Evolutionary conservation across 1,140 invertebrate genomes (phyloP).

Genomic region (Pinna nobilis): DNA sequence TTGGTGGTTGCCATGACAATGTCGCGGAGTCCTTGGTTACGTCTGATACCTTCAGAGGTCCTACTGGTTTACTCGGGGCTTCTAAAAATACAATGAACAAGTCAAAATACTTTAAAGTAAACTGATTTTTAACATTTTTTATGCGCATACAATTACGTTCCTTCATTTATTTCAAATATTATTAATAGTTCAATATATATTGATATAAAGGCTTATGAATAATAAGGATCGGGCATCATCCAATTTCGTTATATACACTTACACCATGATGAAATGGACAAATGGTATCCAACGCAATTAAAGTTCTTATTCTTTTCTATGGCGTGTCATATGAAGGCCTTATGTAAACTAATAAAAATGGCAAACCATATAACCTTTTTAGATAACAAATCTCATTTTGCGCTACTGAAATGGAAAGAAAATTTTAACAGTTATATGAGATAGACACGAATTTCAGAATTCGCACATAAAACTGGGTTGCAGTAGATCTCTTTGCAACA

Average conservation of each 20-base stretch:
- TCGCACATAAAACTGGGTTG: no score
- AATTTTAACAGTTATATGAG: background rate
- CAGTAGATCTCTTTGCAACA: no score
- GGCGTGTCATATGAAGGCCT: no score
- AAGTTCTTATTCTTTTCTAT: no score
- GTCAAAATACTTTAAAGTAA: background rate
- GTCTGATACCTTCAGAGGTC: slow-evolving; percentile 80
- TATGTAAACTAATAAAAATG: no score
- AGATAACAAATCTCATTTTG: slow-evolving; percentile 94
- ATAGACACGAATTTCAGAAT: no score
- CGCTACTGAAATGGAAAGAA: slow-evolving; percentile 82
- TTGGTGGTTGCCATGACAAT: slow-evolving; percentile 70
- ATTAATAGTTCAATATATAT: background rate
- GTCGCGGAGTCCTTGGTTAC: slow-evolving; percentile 74
- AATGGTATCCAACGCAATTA: no score
- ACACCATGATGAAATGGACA: no score
- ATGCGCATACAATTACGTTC: background rate
- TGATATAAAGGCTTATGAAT: slow-evolving; percentile 82
- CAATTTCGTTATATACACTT: slow-evolving; percentile 92
- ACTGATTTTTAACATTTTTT: slow-evolving; percentile 32
- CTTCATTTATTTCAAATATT: background rate
- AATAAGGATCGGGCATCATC: slow-evolving; percentile 98
- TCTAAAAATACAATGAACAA: slow-evolving; percentile 64
- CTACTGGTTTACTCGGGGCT: slow-evolving; percentile 91
- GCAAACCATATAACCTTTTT: slow-evolving; percentile 95